phyloP scores from a whole-genome alignment of 2,797 vertebrate species.

The Parauchenoglanis punctatus region DNA sequence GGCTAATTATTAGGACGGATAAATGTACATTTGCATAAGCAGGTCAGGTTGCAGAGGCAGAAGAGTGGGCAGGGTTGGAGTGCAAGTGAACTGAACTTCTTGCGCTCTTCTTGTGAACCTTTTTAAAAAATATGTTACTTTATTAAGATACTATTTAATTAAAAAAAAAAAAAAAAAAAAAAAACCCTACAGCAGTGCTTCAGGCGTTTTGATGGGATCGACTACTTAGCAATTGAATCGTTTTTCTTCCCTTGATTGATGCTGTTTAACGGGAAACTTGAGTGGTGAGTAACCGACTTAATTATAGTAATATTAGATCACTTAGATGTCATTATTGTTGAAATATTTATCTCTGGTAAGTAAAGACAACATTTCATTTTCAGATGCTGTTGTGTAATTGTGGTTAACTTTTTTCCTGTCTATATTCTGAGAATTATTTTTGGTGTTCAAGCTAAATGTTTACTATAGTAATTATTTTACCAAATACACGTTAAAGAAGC shows the following conservation, averaged over 20 bases:
- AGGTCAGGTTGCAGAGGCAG: constrained; percentile 80
- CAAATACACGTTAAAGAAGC: background rate
- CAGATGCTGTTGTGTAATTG: background rate
- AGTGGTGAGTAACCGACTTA: constrained; percentile 72
- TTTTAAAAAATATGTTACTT: constrained; percentile 68
- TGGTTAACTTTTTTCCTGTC: background rate
- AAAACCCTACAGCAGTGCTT: background rate
- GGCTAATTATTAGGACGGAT: constrained; percentile 51
- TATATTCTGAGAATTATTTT: constrained; percentile 5
- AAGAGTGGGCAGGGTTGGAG: constrained; percentile 77
- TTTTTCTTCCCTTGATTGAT: constrained; percentile 42
- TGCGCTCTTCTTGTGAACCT: constrained; percentile 65
- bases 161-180: background rate
- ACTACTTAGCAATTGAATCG: background rate
- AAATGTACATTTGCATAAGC: constrained; percentile 74
- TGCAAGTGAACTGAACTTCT: constrained; percentile 79
- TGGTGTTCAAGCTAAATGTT: constrained; percentile 6
- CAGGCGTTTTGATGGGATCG: background rate
- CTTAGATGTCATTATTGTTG: background rate
- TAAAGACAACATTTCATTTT: background rate
- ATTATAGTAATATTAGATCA: constrained; percentile 51
- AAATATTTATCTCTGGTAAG: background rate
- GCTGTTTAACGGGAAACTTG: constrained; percentile 68
- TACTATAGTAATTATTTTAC: constrained; percentile 19
- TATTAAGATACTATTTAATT: constrained; percentile 42